Evolutionary conservation across 1,140 invertebrate genomes (phyloP).

Genomic region (Drosophila baimaii): DNA sequence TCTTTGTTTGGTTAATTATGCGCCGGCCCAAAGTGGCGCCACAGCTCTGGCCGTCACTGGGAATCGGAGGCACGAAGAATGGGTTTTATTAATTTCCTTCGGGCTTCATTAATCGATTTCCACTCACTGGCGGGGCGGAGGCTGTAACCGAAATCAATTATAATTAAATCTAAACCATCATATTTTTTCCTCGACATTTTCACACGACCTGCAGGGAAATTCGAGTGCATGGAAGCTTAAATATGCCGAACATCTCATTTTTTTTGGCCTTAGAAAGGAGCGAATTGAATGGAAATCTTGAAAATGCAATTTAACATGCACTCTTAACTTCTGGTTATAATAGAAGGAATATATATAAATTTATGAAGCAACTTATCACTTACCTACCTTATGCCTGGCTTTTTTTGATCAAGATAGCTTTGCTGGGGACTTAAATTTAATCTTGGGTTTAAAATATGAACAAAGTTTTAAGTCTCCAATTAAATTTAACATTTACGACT

Average conservation of each 20-base stretch:
- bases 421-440: too few relatives aligned
- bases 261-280: neutral
- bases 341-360: too few relatives aligned
- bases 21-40: conserved; percentile 70
- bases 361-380: too few relatives aligned
- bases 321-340: too few relatives aligned
- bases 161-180: conserved; percentile 51
- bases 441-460: too few relatives aligned
- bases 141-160: conserved; percentile 67
- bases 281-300: too few relatives aligned
- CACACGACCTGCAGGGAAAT: conserved; percentile 6
- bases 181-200: conserved; percentile 18
- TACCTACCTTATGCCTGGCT: too few relatives aligned
- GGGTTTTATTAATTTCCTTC: conserved; percentile 67
- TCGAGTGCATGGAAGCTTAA: neutral
- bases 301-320: neutral
- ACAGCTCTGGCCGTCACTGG: conserved; percentile 12
- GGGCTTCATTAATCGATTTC: conserved; percentile 73
- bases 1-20: conserved; percentile 81
- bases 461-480: too few relatives aligned
- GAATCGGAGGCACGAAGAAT: conserved; percentile 29
- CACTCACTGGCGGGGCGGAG: conserved; percentile 35
- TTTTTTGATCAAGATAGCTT: too few relatives aligned
- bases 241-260: neutral
- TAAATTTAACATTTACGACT: too few relatives aligned